phyloP scores from a whole-genome alignment of 2,797 vertebrate species.

The Molossus molossus region DNA sequence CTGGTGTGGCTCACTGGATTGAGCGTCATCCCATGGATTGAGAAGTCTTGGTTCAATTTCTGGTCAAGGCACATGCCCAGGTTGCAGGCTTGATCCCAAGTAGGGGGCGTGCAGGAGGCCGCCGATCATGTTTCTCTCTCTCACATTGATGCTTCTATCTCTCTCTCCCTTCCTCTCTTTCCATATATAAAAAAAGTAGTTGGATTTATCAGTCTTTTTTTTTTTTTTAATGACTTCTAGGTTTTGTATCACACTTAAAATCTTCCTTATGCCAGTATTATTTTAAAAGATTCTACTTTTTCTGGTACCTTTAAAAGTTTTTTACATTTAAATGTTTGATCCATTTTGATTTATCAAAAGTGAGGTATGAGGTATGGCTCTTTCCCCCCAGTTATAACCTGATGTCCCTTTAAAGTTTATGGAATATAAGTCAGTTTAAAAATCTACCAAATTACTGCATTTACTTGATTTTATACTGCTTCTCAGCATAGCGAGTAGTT shows the following conservation, averaged over 20 bases:
- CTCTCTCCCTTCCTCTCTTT: too few species aligned
- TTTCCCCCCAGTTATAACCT: background rate
- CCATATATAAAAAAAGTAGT: background rate
- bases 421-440: background rate
- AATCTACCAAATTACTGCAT: background rate
- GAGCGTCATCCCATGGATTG: too few species aligned
- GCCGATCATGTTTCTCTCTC: too few species aligned
- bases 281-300: slow-evolving; percentile 15
- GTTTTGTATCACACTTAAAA: background rate
- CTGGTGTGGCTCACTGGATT: too few species aligned
- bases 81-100: too few species aligned
- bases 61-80: too few species aligned
- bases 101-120: too few species aligned
- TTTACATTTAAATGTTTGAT: slow-evolving; percentile 52
- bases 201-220: background rate
- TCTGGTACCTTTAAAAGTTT: background rate
- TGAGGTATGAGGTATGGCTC: background rate
- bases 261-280: background rate
- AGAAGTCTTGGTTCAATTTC: too few species aligned
- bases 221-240: background rate
- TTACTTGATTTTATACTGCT: background rate
- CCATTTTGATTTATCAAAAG: background rate
- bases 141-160: too few species aligned
- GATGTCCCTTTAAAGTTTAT: background rate
- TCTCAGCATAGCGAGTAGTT: background rate